These are phyloP conservation scores for Zoanthus sansibaricus DNA, from an alignment of 92 coral and sea anemone genomes.

Conservation along the genomic window DNA sequence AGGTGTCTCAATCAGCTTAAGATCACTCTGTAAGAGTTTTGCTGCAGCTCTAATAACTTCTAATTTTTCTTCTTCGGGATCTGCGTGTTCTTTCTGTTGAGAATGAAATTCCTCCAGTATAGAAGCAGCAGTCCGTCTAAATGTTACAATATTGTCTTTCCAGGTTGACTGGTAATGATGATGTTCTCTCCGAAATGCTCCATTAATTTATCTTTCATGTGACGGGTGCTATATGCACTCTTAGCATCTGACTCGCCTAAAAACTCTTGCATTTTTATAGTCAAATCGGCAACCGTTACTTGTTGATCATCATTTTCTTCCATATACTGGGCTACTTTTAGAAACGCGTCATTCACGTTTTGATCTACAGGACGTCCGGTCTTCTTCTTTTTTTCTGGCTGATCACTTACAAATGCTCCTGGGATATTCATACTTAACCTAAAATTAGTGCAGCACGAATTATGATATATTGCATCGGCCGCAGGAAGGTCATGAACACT, in stretches of 20 bases:
- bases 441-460: constrained; percentile 31
- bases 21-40: background rate
- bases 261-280: no score
- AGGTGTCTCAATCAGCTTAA: background rate
- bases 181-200: constrained; percentile 3
- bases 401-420: background rate
- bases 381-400: constrained; percentile 5
- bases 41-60: background rate
- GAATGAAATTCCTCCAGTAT: background rate
- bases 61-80: background rate
- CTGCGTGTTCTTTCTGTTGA: background rate
- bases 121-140: background rate
- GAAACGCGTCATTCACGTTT: constrained; percentile 37
- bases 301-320: constrained; percentile 15
- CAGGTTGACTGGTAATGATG: background rate
- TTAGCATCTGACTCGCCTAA: no score
- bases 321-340: constrained; percentile 5
- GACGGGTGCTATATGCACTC: background rate
- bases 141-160: background rate
- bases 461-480: constrained; percentile 42
- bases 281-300: background rate
- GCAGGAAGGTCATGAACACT: constrained; percentile 46
- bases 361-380: constrained; percentile 36
- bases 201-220: background rate
- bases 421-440: constrained; percentile 13